Evolutionary conservation across 2,113 vertebrate genomes (phyloP), one percentile per base, ranked within the genome.

Genomic region (Camelus bactrianus): DNA sequence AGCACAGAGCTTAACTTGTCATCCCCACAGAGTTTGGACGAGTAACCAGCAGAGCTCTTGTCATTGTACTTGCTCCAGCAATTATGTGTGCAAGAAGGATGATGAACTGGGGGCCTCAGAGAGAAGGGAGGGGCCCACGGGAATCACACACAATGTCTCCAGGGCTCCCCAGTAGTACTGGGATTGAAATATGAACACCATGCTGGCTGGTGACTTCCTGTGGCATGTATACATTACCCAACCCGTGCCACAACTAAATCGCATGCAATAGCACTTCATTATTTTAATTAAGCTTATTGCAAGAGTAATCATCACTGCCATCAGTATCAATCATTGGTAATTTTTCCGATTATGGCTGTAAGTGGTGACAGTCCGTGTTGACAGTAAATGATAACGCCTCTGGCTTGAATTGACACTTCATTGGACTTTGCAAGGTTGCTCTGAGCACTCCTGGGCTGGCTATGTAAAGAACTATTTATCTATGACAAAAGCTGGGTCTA

Each of bases 281-380:
- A 98, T 99, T 99, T 99, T 99, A 99, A 99, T 99, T 99, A 99
- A 98, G 99, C 99, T 99, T 99, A 99, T 99, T 99, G 99, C 99
- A 99, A 99, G 99, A 99, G 98, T 99, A 98, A 99, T 99, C 99
- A 99, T 99, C 98, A 97, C 98, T 97, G 98, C 99, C 77, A 72
- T 99, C 99, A 99, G 98, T 99, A 99, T 99, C 99, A 98, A 99
- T 99, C 99, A 99, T 98, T 95, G 90, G 97, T 95, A 97, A 98
- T 95, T 98, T 98, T 99, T 99, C 98, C 97, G 98, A 98, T 98
- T 97, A 99, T 98, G 98, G 98, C 97, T 48, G 15, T 98, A 98
- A 98, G 91, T 97, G 98, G 98, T 98, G 98, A 98, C 98, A 97
- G 97, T 97, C 95, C 95, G 91, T 86, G 97, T 72, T 98, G 98